Conservation (phyloP, 2,888 invertebrate genomes). For the Brenthis daphne region DNA sequence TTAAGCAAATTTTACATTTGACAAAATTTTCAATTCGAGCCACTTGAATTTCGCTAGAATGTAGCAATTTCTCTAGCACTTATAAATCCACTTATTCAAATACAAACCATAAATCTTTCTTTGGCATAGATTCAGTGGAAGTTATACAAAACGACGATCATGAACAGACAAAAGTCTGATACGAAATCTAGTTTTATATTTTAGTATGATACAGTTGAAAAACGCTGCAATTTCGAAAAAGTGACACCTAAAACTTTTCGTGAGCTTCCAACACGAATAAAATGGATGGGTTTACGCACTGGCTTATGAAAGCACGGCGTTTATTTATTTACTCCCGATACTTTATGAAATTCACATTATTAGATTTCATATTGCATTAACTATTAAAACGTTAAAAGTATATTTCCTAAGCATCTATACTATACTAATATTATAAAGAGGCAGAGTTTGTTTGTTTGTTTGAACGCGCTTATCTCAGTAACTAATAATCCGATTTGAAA, state of each 20-base stretch:
- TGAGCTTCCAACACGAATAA: conserved; percentile 38
- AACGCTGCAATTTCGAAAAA: conserved; percentile 45
- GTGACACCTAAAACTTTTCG: conserved; percentile 44
- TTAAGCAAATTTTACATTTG: not conserved
- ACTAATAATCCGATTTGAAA: too few species aligned
- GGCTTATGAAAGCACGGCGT: conserved; percentile 27
- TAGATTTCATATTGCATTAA: not conserved
- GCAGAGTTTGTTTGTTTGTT: too few species aligned
- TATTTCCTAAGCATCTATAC: too few species aligned
- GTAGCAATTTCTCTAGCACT: conserved; percentile 19
- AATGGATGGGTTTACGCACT: conserved; percentile 39
- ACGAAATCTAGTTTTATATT: conserved; percentile 38
- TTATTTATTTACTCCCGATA: not conserved
- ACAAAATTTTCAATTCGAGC: conserved; percentile 15
- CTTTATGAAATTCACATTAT: not conserved
- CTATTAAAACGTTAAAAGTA: too few species aligned
- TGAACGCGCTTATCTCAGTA: too few species aligned
- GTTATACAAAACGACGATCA: conserved; percentile 30
- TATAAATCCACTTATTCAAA: conserved; percentile 35
- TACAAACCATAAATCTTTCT: conserved; percentile 33
- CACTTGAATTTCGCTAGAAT: conserved; percentile 11
- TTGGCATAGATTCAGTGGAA: conserved; percentile 34
- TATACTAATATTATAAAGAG: too few species aligned
- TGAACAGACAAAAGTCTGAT: conserved; percentile 32
- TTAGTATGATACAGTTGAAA: conserved; percentile 41